phyloP scores from a whole-genome alignment of 2,113 vertebrate species.

The Antechinus flavipes region DNA sequence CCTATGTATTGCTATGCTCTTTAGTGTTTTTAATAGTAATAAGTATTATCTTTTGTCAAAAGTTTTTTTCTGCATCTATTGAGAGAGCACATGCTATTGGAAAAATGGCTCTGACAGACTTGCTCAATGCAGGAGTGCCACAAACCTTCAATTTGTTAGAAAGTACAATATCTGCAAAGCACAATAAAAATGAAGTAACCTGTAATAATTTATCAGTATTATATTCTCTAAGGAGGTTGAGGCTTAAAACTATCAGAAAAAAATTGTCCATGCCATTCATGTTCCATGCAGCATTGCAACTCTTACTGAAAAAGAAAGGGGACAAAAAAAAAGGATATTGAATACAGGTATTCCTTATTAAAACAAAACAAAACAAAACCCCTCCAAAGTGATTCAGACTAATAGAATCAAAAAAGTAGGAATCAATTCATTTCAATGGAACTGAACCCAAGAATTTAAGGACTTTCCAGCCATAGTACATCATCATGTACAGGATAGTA shows the following conservation, averaged over 20 bases:
- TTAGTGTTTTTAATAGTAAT: no score
- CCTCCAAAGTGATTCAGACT: background rate
- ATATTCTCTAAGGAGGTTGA: background rate
- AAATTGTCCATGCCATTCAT: background rate
- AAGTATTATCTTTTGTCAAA: no score
- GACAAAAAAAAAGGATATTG: background rate
- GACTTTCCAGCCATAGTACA: background rate
- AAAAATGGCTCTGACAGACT: background rate
- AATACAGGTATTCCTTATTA: constrained; percentile 60
- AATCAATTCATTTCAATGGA: background rate
- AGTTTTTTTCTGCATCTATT: no score
- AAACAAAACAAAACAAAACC: background rate
- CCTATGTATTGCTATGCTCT: no score
- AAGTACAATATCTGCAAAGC: background rate
- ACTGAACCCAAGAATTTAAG: constrained; percentile 10
- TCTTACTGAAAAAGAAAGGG: background rate
- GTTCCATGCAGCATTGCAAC: background rate
- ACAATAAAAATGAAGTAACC: background rate
- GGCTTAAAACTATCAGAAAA: background rate
- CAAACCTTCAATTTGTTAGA: background rate
- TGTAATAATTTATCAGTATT: background rate
- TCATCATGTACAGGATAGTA: background rate
- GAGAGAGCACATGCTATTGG: background rate
- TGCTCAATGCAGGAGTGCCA: background rate
- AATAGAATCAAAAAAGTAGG: background rate